A percentile compares a stretch with the other conserved stretches of the same genome.
phyloP scores from a whole-genome alignment of 2,888 invertebrate species.

The Rotaria sp. region DNA sequence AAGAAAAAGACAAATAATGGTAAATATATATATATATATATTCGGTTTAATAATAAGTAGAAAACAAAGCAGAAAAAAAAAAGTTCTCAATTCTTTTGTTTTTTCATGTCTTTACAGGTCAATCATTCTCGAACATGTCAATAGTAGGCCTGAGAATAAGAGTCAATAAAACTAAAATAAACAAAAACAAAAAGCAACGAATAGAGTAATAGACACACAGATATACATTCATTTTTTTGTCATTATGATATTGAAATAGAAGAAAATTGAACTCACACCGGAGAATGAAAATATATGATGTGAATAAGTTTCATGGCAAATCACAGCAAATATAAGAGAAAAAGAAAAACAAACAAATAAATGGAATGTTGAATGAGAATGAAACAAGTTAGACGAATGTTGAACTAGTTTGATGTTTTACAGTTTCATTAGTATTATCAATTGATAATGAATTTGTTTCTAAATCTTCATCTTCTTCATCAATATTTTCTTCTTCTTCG shows the following conservation, averaged over 20 bases:
- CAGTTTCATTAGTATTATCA: background rate
- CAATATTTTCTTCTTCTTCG: background rate
- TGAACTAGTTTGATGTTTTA: too few species aligned
- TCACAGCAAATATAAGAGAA: background rate
- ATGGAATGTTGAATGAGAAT: too few species aligned
- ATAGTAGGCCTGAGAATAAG: conserved; percentile 11
- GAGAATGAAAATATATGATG: background rate
- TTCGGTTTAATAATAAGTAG: conserved; percentile 1
- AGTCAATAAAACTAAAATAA: background rate
- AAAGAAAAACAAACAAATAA: background rate
- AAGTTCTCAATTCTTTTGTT: background rate
- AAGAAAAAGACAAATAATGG: background rate
- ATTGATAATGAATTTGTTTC: background rate
- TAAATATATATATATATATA: conserved; percentile 9
- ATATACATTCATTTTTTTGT: background rate
- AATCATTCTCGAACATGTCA: conserved; percentile 2
- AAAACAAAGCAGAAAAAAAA: background rate
- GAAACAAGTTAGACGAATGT: too few species aligned
- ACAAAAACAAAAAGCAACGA: background rate
- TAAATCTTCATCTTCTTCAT: conserved; percentile 8
- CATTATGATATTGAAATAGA: background rate
- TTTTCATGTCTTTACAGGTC: background rate
- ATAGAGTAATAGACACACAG: background rate
- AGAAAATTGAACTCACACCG: background rate
- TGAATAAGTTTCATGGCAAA: conserved; percentile 8